Percentiles rank a stretch among this genome's conserved stretches.
Evolutionary conservation across 92 coral and sea anemone genomes (phyloP).

Genomic region (Umimayanthus kanabou): DNA sequence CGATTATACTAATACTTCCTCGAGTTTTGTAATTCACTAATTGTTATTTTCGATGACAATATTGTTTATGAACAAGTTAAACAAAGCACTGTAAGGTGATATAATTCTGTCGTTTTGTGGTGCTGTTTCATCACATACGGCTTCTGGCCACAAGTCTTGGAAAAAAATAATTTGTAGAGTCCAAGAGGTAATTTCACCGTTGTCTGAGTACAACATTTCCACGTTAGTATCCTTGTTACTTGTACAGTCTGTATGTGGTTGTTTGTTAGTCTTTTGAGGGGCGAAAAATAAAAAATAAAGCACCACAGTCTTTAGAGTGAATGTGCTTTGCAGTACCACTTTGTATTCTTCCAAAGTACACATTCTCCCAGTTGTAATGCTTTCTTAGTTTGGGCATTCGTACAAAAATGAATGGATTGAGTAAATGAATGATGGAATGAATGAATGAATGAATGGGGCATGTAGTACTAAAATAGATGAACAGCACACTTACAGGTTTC

Average conservation of each 20-base stretch:
- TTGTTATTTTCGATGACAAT: too few relatives aligned
- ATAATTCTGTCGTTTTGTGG: neutral
- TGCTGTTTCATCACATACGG: neutral
- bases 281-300: too few relatives aligned
- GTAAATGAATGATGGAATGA: neutral
- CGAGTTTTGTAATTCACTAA: neutral
- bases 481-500: neutral
- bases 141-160: neutral
- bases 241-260: too few relatives aligned
- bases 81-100: neutral
- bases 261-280: too few relatives aligned
- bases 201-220: too few relatives aligned
- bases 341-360: too few relatives aligned
- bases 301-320: too few relatives aligned
- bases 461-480: neutral
- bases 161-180: neutral
- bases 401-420: neutral
- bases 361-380: too few relatives aligned
- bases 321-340: too few relatives aligned
- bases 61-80: constrained; percentile 11
- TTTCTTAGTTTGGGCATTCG: too few relatives aligned
- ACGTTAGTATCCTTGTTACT: too few relatives aligned
- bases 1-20: neutral
- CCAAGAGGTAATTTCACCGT: too few relatives aligned
- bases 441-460: neutral